phyloP scores from a whole-genome alignment of 1,140 invertebrate genomes.

The Hycleus cichorii region DNA sequence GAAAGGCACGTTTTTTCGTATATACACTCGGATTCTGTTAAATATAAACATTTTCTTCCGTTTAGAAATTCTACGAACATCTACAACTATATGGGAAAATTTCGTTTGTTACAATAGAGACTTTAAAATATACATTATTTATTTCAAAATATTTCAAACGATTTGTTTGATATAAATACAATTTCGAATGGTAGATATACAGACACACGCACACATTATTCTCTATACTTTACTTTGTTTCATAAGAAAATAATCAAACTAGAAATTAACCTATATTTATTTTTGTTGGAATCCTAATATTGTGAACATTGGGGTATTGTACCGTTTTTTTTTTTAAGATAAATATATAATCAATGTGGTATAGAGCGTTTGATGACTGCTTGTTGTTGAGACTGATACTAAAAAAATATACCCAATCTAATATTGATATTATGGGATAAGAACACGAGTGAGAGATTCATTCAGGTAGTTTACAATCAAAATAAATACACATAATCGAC shows the following conservation, averaged over 20 bases:
- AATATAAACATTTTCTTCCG: too few species aligned
- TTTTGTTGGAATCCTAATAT: slow-evolving; percentile 33
- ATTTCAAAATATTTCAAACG: too few species aligned
- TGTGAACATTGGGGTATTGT: slow-evolving; percentile 33
- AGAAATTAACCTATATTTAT: slow-evolving; percentile 32
- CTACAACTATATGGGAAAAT: too few species aligned
- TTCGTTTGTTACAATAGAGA: too few species aligned
- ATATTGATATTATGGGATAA: slow-evolving; percentile 26
- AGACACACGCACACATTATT: too few species aligned
- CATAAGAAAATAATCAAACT: slow-evolving; percentile 32
- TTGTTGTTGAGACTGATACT: slow-evolving; percentile 27
- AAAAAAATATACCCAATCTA: slow-evolving; percentile 29
- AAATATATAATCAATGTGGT: slow-evolving; percentile 23
- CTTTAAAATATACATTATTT: too few species aligned
- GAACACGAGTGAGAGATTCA: slow-evolving; percentile 19
- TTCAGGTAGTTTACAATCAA: slow-evolving; percentile 15
- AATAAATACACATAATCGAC: slow-evolving; percentile 3
- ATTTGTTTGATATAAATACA: too few species aligned
- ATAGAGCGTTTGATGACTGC: slow-evolving; percentile 19
- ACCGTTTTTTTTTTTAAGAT: slow-evolving; percentile 12
- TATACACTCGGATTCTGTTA: too few species aligned
- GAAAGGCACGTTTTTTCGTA: too few species aligned
- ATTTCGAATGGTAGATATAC: too few species aligned
- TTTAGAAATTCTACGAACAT: too few species aligned
- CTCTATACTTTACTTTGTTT: slow-evolving; percentile 20